A percentile compares a stretch with the other conserved stretches of the same genome.
These are phyloP conservation scores for Oxyura jamaicensis DNA, from an alignment of 2,113 vertebrate genomes.

Conservation along the genomic window DNA sequence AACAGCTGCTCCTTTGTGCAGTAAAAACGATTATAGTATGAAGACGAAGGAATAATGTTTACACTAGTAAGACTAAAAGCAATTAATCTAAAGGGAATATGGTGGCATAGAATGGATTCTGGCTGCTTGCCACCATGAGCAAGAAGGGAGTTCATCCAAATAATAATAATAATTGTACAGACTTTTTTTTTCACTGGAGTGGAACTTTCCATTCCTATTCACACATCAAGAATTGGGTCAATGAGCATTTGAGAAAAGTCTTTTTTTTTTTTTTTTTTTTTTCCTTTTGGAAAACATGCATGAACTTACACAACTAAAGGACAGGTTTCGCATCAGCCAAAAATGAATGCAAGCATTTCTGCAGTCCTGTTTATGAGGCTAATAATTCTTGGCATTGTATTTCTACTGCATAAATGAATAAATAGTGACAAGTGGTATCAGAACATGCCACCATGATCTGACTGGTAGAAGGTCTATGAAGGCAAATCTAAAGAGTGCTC, in stretches of 20 bases:
- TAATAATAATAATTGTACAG: not conserved
- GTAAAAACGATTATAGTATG: not conserved
- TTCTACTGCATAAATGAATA: not conserved
- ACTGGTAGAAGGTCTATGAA: not conserved
- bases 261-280: not conserved
- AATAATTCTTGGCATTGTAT: slow-evolving; percentile 1
- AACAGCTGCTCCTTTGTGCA: not conserved
- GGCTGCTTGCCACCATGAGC: not conserved
- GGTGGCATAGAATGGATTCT: not conserved
- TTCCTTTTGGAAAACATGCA: not conserved
- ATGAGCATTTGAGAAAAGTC: not conserved
- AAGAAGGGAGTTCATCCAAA: not conserved
- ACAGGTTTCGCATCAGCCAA: not conserved
- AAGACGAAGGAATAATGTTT: not conserved
- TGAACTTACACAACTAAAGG: not conserved
- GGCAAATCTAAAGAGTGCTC: not conserved
- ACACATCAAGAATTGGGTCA: not conserved
- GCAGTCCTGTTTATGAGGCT: not conserved
- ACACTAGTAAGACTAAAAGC: not conserved
- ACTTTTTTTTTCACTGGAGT: not conserved
- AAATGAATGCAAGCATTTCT: not conserved
- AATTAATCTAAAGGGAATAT: slow-evolving; percentile 14
- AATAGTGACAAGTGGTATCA: not conserved
- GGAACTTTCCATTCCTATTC: not conserved
- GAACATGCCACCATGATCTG: not conserved